Conservation (phyloP, 2,888 invertebrate genomes). For the Adelognathus sp. region DNA sequence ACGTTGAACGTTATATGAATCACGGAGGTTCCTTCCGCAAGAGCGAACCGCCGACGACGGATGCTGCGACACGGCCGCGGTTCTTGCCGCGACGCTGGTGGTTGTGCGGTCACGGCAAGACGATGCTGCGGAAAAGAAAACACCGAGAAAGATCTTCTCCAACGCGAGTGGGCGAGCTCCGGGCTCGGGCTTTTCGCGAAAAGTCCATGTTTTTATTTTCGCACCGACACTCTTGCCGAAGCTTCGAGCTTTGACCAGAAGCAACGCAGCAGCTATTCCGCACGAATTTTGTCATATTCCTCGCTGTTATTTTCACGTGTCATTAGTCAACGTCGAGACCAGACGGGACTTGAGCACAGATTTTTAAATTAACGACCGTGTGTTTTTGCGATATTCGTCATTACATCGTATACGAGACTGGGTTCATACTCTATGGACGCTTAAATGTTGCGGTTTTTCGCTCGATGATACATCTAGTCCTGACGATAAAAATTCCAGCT, state of each 20-base stretch:
- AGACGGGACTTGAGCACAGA: conserved; percentile 72
- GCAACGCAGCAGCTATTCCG: not conserved
- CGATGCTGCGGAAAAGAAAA: too few relatives aligned
- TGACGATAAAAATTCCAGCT: not conserved
- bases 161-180: not conserved
- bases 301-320: not conserved
- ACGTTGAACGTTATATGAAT: conserved; percentile 50
- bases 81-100: too few relatives aligned
- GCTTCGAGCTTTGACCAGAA: conserved; percentile 6
- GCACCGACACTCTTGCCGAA: not conserved
- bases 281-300: not conserved
- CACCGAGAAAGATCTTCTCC: not conserved
- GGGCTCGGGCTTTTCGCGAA: not conserved
- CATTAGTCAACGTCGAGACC: conserved; percentile 76
- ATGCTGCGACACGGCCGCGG: not conserved
- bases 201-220: conserved; percentile 22
- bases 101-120: not conserved
- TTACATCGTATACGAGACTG: not conserved
- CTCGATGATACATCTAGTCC: not conserved
- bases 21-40: conserved; percentile 27
- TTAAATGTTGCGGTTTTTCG: not conserved
- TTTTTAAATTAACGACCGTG: conserved; percentile 68
- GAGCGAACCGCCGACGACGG: not conserved
- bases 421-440: not conserved
- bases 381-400: conserved; percentile 22